Base-by-base conservation (phyloP, 1,140 invertebrate genomes). In the Notospermus geniculatus region DNA sequence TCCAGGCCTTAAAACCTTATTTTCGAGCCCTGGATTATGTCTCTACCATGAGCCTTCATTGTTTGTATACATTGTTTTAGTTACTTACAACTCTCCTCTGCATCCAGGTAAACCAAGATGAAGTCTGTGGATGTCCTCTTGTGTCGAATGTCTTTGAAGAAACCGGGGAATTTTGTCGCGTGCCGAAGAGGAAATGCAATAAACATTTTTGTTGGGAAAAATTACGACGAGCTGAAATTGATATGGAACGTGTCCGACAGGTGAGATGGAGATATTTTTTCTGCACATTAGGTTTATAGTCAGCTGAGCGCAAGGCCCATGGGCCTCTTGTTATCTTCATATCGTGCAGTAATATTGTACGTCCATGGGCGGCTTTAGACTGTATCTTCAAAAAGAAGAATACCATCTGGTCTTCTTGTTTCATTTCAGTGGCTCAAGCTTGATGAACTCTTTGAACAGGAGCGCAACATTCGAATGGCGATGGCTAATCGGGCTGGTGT, bases 131-230 rank as follows among this genome's bases (percentile, higher is more conserved):
- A 0, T 95, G 90, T 81, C 94, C 95, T 0, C 75, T 97, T 0
- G 89, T 93, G 0, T 86, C 86, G 15, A 88, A 93, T 71, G 87
- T 93, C 0, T 82, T 83, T 63, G 64, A 88, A 62, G 75, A 80
- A 46, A 74, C 72, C 22, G 75, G 73, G 0, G 74, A 91, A 66
- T 91, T 92, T 77, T 97, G 94, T 80, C 83, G 90, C 0, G 88
- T 88, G 0, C 87, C 92, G 0, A 96, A 96, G 77, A 96, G 97
- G 76, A 89, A 87, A 69, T 98, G 96, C 74, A 86, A 90, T 15
- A 91, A 89, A 67, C 96, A 98, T 78, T 91, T 91, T 76, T 90
- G 91, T 69, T 98, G 96, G 95, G 95, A 98, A 80, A 97, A 97
- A 82, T 79, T 97, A 56, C 83, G 93, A 1, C 76, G 93, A 57